phyloP scores from a whole-genome alignment of 2,888 invertebrate species.

The Alcis repandata region DNA sequence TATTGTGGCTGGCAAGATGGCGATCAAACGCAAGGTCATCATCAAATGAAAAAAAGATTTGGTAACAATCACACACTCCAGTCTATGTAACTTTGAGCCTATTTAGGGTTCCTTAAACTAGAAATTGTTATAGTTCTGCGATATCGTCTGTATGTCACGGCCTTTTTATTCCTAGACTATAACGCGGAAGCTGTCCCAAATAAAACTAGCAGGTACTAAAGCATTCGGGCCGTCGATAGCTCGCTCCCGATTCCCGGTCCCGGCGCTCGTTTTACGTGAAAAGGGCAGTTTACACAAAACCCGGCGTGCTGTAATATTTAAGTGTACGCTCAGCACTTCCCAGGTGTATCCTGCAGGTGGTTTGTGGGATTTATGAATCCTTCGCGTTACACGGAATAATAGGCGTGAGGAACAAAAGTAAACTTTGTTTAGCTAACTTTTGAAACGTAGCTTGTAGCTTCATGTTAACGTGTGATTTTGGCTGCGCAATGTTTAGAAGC shows the following conservation, averaged over 20 bases:
- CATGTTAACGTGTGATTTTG: constrained; percentile 1
- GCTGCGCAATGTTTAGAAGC: background rate
- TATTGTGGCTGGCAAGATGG: too few relatives aligned
- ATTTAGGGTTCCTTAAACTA: too few relatives aligned
- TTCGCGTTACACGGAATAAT: constrained; percentile 31
- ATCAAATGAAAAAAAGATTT: too few relatives aligned
- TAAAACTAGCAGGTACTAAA: constrained; percentile 4
- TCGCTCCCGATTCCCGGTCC: constrained; percentile 45
- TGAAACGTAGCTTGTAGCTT: background rate
- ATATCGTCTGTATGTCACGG: too few relatives aligned
- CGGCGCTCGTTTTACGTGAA: constrained; percentile 51
- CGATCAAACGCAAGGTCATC: too few relatives aligned
- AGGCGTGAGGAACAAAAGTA: constrained; percentile 8
- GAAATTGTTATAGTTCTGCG: too few relatives aligned
- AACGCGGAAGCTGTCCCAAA: too few relatives aligned
- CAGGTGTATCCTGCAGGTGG: constrained; percentile 51
- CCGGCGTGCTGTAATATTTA: constrained; percentile 63
- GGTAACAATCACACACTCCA: too few relatives aligned
- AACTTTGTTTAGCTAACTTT: background rate
- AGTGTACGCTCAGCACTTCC: constrained; percentile 55
- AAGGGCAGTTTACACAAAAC: constrained; percentile 57
- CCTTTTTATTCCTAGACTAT: too few relatives aligned
- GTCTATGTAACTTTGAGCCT: too few relatives aligned
- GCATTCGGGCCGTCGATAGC: constrained; percentile 30
- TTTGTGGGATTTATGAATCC: constrained; percentile 52